Base-by-base conservation (phyloP, 1,140 invertebrate species). In the Drosophila tristis region DNA sequence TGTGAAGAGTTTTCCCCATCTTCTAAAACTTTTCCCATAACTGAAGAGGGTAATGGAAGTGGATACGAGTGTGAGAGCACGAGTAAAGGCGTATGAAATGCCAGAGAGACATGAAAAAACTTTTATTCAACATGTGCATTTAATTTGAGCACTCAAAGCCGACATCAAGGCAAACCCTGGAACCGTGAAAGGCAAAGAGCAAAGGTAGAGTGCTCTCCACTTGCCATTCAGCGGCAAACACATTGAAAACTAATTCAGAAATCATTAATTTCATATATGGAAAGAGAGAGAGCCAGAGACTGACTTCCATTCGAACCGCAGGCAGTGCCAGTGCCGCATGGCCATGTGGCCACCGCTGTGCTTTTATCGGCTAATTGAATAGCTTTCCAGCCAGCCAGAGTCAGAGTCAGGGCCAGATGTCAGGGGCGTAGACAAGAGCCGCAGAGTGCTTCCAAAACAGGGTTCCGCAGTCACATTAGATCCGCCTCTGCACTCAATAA, bases 181-280 rank as follows among this genome's bases (percentile, higher is more conserved):
- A 16, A 39, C 35, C 35, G 11, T 39, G 47, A 23, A 23, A 20
- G 16, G 7, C 16, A 15, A 26, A 15, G 39, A 35, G 25, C 15
- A 42, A 57, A 71, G 53, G 53, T 70, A 58, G 65, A 70, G 65
- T 71, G 45, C 66, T 68, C 64, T 48, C 66, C 57, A 70, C 35
- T 45, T 70, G 66, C 67, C 67, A 71, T 70, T 70, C 64, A 58
- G 64, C 45, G 66, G 51, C 13, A 26, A 74, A 74, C 31, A 64
- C 70, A 62, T 74, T 62, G 79, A 62, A 85, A 85, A 86, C 73
- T 80, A 70, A 77, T 85, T 86, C 63, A 65, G 65, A 71, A 68
- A 51, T 66, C 72, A 61, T 77, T 86, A 77, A 85, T 80, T 86
- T 66, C 73, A 77, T 76, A 73, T 76, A 59, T 64, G 58, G 26